Base-by-base conservation (phyloP, 2,888 invertebrate genomes). In the Arge pagana region DNA sequence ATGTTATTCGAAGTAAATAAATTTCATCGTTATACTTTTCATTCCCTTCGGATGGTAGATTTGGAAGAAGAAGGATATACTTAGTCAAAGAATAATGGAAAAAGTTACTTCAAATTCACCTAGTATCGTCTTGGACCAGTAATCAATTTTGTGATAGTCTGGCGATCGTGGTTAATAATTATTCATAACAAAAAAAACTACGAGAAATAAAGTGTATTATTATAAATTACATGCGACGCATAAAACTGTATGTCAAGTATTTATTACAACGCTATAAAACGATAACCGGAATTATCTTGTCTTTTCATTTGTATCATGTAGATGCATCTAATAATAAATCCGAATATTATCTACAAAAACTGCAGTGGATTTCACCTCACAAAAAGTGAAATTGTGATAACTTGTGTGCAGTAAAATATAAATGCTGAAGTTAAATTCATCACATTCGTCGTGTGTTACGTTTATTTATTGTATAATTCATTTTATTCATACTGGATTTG, bases 281-380 rank as follows among this genome's bases (percentile, higher is more conserved):
- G 61, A 71, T 68, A 70, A n/a, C 63, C 61, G 61, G 68, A 63
- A 67, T 71, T 72, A 68, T 74, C 71, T 70, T 71, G 64, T 71
- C 64, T 65, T 63, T 64, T 71, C 60, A 68, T 72, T 74, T 72
- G 70, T 74, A 72, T 71, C 67, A 65, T 66, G 71, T 74, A 74
- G 72, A 63, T 68, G 74, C 65, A 64, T 71, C 73, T 69, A 72
- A 71, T 71, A 72, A 74, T 73, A 74, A 74, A 74, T 71, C 60
- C 63, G 69, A 74, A 69, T 68, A 71, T 68, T 68, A 68, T 68
- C 64, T 69, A 68, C 42, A n/a, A n/a, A 33, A 33, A n/a, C n/a
- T n/a, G n/a, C n/a, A n/a, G n/a, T n/a, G n/a, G n/a, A n/a, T n/a
- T n/a, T n/a, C n/a, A n/a, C n/a, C n/a, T n/a, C n/a, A n/a, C n/a